Conservation (phyloP, 2,797 vertebrate genomes). For the Catostomus latipinnis region DNA sequence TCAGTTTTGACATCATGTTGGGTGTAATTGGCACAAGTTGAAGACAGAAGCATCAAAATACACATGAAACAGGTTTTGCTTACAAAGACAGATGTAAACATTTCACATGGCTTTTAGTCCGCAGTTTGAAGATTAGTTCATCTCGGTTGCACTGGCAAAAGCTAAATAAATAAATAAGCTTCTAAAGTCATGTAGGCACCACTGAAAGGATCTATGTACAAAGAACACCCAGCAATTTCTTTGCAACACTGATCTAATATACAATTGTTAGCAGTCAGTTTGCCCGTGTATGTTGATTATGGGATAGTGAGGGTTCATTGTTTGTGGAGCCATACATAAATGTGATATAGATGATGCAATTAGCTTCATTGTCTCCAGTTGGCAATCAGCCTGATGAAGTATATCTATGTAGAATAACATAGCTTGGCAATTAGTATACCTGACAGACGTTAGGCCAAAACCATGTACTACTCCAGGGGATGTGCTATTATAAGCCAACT, state of each 20-base stretch:
- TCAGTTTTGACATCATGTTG: no score
- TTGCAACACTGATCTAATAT: background rate
- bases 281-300: constrained; percentile 1
- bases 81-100: constrained; percentile 21
- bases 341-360: background rate
- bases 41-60: no score
- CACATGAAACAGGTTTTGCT: no score
- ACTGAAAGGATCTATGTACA: background rate
- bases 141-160: background rate
- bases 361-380: background rate
- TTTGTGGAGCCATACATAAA: background rate
- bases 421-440: no score
- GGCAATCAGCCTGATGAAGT: background rate
- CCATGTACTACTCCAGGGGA: no score
- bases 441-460: no score
- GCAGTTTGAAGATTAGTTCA: background rate
- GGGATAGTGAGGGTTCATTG: background rate
- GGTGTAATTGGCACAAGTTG: no score
- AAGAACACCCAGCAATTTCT: background rate
- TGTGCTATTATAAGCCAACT: no score
- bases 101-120: constrained; percentile 4
- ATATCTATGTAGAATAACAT: no score
- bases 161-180: background rate
- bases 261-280: background rate
- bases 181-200: background rate